Conservation (phyloP, 2,888 invertebrate genomes). For the Proisotoma minuta region DNA sequence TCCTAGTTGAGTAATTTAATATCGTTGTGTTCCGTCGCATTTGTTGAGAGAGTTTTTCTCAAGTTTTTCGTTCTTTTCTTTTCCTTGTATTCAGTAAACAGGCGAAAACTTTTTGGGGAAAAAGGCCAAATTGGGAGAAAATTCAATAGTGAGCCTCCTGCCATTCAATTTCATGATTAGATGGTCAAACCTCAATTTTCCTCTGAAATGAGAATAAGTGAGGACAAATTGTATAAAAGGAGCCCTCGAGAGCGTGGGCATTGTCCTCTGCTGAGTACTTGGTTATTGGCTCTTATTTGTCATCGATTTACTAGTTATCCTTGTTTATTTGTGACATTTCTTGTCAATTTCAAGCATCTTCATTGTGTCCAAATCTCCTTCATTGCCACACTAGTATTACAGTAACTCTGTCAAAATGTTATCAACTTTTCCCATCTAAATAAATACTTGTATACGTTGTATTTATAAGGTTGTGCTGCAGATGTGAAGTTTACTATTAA, state of each 20-base stretch:
- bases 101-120: neutral
- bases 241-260: neutral
- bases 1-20: constrained; percentile 24
- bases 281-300: neutral
- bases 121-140: constrained; percentile 7
- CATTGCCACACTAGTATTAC: neutral
- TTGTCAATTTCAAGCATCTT: neutral
- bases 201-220: neutral
- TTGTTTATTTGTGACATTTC: neutral
- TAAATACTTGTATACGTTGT: no score
- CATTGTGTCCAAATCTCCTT: neutral
- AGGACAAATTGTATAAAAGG: neutral
- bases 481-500: no score
- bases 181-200: neutral
- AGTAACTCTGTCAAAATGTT: neutral
- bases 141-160: neutral
- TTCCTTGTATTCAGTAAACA: no score
- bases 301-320: neutral
- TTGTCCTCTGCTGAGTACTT: no score
- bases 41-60: no score
- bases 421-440: no score
- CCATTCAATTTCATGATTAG: neutral
- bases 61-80: no score
- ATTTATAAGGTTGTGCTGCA: no score
- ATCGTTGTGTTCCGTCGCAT: constrained; percentile 20